Evolutionary conservation across 2,797 vertebrate genomes (phyloP).

Genomic region (Pelochelys cantorii): DNA sequence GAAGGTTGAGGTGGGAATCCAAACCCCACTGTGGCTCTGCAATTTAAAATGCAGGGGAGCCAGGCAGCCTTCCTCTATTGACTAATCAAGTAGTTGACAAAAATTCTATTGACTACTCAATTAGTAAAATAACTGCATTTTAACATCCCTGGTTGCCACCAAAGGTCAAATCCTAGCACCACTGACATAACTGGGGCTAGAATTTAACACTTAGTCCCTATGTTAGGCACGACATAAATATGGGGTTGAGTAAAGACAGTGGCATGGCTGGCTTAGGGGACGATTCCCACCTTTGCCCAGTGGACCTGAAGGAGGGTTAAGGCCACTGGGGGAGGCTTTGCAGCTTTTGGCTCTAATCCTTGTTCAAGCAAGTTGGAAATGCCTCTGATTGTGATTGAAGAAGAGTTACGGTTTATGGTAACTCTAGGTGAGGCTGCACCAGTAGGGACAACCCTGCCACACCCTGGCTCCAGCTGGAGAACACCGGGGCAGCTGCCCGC

Average conservation of each 20-base stretch:
- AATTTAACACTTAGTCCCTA: background rate
- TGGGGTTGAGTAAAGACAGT: background rate
- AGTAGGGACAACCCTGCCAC: too few relatives aligned
- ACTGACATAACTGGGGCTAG: background rate
- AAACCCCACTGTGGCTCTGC: too few relatives aligned
- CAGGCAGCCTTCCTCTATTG: too few relatives aligned
- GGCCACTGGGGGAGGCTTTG: rapidly evolving
- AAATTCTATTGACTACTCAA: too few relatives aligned
- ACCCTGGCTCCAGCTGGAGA: too few relatives aligned
- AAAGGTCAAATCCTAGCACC: background rate
- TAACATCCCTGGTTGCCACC: background rate
- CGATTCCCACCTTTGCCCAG: background rate
- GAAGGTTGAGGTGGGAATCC: too few relatives aligned
- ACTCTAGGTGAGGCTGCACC: too few relatives aligned
- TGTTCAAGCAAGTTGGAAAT: conserved; percentile 4
- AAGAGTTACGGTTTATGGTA: conserved; percentile 3
- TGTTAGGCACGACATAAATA: background rate
- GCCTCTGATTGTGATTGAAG: conserved; percentile 57
- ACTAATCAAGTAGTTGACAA: too few relatives aligned
- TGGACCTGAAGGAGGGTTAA: background rate
- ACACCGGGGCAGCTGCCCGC: too few relatives aligned
- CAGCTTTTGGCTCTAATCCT: background rate
- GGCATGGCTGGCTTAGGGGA: background rate
- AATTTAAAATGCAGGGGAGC: too few relatives aligned
- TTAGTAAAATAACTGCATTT: too few relatives aligned